Evolutionary conservation across 2,797 vertebrate genomes (phyloP).

Genomic region (Helicolenus hilgendorfi): DNA sequence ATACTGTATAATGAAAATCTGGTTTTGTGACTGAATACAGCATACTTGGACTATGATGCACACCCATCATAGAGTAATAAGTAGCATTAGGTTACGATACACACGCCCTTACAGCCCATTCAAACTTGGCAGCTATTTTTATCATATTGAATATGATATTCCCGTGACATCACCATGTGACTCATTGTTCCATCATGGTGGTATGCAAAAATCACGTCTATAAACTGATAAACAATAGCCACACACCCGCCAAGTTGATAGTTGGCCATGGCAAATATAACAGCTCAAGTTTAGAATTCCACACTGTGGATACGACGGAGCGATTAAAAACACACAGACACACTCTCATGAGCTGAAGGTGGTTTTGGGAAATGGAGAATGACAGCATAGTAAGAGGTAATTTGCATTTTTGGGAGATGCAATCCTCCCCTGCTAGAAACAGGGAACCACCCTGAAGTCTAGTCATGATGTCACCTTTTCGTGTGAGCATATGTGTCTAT

Average conservation of each 20-base stretch:
- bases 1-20: background rate
- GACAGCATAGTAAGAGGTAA: background rate
- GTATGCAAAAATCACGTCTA: conserved; percentile 65
- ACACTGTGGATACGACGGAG: conserved; percentile 8
- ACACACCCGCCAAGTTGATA: conserved; percentile 33
- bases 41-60: conserved; percentile 40
- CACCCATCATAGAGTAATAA: conserved; percentile 6
- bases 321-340: conserved; percentile 15
- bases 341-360: background rate
- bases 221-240: conserved; percentile 76
- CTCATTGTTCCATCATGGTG: conserved; percentile 75
- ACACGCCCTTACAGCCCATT: conserved; percentile 42
- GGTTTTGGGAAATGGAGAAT: background rate
- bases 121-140: conserved; percentile 71
- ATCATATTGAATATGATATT: conserved; percentile 60
- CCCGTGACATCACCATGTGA: conserved; percentile 73
- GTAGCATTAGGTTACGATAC: conserved; percentile 28
- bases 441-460: background rate
- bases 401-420: conserved; percentile 21
- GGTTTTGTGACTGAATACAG: background rate
- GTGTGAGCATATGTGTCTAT: background rate
- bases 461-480: background rate
- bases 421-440: background rate
- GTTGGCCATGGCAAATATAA: conserved; percentile 52
- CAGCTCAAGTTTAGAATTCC: conserved; percentile 34